A percentile compares a stretch with the other conserved stretches of the same genome.
Conservation (phyloP, 2,113 vertebrate genomes). For the Archilochus colubris region DNA sequence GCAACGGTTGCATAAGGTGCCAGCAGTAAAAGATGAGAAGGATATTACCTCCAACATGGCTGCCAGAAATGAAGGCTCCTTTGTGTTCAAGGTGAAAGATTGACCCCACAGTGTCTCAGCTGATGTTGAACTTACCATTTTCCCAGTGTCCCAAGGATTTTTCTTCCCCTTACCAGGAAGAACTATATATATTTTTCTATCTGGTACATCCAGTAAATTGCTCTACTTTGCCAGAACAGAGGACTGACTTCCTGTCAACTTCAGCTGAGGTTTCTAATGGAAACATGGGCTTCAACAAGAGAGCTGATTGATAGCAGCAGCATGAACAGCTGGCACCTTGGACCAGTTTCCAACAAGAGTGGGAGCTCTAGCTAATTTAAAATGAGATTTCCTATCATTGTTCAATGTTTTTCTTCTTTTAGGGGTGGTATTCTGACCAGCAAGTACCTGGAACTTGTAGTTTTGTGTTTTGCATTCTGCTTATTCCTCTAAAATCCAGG, state of each 20-base stretch:
- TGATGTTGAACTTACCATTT: neutral
- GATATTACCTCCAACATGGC: neutral
- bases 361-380: neutral
- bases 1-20: neutral
- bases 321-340: neutral
- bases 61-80: neutral
- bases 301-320: neutral
- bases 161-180: neutral
- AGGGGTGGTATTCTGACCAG: neutral
- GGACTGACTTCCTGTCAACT: neutral
- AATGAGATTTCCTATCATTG: neutral
- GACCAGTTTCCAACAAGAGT: rapidly evolving
- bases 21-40: neutral
- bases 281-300: neutral
- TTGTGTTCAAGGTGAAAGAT: neutral
- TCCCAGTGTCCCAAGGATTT: neutral
- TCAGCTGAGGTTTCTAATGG: neutral
- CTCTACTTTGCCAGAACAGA: neutral
- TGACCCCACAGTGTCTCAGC: rapidly evolving
- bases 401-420: neutral
- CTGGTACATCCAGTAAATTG: neutral
- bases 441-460: neutral
- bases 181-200: neutral
- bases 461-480: neutral
- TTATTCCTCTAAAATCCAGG: neutral